Evolutionary conservation across 92 coral and sea anemone genomes (phyloP).

Genomic region (Hydrozoanthus gracilis): DNA sequence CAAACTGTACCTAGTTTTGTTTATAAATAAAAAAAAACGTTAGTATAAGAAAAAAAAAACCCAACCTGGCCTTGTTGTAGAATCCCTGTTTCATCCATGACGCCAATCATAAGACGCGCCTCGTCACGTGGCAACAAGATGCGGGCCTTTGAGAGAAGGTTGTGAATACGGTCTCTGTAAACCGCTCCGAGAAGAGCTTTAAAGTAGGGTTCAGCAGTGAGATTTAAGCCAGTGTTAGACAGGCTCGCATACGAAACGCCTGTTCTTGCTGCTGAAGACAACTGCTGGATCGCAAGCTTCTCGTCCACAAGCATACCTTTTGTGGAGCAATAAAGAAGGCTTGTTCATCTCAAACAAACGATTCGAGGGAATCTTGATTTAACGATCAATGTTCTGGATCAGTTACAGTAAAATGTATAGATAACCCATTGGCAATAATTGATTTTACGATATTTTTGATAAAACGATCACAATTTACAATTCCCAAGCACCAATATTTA

Average conservation of each 20-base stretch:
- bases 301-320: slow-evolving; percentile 90
- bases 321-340: not conserved
- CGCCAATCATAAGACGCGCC: slow-evolving; percentile 98
- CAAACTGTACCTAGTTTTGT: too few species aligned
- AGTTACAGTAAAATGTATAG: too few species aligned
- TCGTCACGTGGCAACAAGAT: slow-evolving; percentile 84
- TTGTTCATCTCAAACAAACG: too few species aligned
- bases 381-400: too few species aligned
- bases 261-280: slow-evolving; percentile 77
- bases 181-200: slow-evolving; percentile 84
- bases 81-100: slow-evolving; percentile 94
- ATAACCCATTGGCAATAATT: too few species aligned
- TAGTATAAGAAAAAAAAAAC: too few species aligned
- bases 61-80: slow-evolving; percentile 84
- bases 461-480: too few species aligned
- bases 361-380: too few species aligned
- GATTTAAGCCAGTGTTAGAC: slow-evolving; percentile 77
- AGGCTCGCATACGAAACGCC: slow-evolving; percentile 81
- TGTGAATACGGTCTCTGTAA: slow-evolving; percentile 86
- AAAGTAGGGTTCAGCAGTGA: slow-evolving; percentile 96
- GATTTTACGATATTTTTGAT: too few species aligned
- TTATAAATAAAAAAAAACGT: too few species aligned
- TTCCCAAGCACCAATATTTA: too few species aligned
- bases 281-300: slow-evolving; percentile 79
- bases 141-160: slow-evolving; percentile 82